Conservation (phyloP, 2,113 vertebrate genomes). For the Tyrannus savana region DNA sequence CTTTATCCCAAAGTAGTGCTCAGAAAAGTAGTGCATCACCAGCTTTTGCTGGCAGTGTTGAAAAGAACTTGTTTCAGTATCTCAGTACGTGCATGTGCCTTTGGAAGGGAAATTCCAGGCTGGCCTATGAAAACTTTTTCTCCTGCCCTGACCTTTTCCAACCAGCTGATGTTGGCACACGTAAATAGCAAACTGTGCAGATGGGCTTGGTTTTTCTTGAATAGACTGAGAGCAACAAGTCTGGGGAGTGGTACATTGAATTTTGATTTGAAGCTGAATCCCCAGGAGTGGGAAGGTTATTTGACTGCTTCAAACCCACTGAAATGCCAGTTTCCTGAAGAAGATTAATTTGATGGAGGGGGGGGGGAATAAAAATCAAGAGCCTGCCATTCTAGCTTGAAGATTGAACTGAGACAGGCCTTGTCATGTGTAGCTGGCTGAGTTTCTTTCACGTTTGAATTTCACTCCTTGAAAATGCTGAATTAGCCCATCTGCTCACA, state of each 20-base stretch:
- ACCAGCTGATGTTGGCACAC: neutral
- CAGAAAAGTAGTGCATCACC: neutral
- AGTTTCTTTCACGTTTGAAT: constrained; percentile 32
- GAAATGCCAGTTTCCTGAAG: neutral
- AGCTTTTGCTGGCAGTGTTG: neutral
- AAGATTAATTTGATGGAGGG: neutral
- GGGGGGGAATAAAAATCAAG: neutral
- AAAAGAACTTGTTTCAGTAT: neutral
- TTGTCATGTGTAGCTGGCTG: constrained; percentile 23
- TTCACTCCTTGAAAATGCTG: constrained; percentile 30
- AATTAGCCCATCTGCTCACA: constrained; percentile 54
- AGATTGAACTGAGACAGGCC: constrained; percentile 26
- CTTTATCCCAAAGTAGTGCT: neutral
- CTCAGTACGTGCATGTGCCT: neutral
- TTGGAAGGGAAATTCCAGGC: neutral
- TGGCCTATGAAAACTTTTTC: neutral
- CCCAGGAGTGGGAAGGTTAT: constrained; percentile 33
- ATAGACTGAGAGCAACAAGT: constrained; percentile 43
- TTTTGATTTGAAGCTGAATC: constrained; percentile 51
- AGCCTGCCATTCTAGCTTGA: constrained; percentile 9
- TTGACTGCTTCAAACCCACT: constrained; percentile 19
- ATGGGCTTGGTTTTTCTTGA: neutral
- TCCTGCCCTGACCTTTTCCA: neutral
- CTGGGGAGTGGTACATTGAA: neutral
- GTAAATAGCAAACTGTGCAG: neutral